Conservation (phyloP, 1,140 invertebrate species). For the Hetaerina americana region DNA sequence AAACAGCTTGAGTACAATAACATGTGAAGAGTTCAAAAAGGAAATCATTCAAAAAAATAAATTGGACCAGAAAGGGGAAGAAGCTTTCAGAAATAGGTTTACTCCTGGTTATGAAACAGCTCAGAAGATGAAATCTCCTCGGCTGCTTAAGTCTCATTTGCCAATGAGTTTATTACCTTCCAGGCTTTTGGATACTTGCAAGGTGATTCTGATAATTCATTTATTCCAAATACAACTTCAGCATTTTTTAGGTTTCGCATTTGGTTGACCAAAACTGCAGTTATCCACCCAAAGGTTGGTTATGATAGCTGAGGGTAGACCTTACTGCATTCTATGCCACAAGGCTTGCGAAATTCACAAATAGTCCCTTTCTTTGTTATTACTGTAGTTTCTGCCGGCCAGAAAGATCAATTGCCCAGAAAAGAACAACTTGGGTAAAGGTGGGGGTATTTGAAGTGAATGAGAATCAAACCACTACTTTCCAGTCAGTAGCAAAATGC, state of each 20-base stretch:
- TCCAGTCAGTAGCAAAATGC: too few relatives aligned
- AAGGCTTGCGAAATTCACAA: not conserved
- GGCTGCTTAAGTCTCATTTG: constrained; percentile 48
- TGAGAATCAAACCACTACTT: too few relatives aligned
- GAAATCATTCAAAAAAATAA: not conserved
- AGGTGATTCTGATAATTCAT: constrained; percentile 25
- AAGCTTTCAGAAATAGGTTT: not conserved
- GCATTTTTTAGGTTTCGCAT: not conserved
- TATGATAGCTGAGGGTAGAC: too few relatives aligned
- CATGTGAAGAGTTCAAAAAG: not conserved
- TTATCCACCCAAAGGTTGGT: not conserved
- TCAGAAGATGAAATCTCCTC: constrained; percentile 19
- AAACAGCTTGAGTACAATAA: not conserved
- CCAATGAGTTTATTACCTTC: constrained; percentile 51
- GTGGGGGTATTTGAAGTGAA: too few relatives aligned
- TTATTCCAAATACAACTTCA: not conserved
- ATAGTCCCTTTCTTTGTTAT: not conserved
- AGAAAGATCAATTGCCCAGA: too few relatives aligned
- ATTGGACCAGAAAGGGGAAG: not conserved
- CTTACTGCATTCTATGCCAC: too few relatives aligned
- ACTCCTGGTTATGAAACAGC: not conserved
- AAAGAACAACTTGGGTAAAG: too few relatives aligned
- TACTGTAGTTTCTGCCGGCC: not conserved
- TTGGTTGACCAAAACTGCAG: not conserved
- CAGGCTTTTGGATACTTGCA: constrained; percentile 43